Evolutionary conservation across 1,140 invertebrate genomes (phyloP).

Genomic region (Lasaia peninsularis): DNA sequence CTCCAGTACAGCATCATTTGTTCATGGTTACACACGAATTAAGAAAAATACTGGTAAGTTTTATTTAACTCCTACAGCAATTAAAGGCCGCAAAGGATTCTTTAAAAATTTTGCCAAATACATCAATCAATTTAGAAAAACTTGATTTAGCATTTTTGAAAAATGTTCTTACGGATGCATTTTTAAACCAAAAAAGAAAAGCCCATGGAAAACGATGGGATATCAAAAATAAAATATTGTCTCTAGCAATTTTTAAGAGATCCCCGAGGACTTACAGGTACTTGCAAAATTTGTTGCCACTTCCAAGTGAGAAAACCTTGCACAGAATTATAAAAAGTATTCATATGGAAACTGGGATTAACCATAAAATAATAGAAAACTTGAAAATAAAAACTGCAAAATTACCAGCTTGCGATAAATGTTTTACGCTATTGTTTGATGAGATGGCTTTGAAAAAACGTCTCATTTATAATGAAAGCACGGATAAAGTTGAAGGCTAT

Average conservation of each 20-base stretch:
- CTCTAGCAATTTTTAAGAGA: too few species aligned
- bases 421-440: slow-evolving; percentile 31
- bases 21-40: too few species aligned
- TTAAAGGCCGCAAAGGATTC: too few species aligned
- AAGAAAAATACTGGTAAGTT: too few species aligned
- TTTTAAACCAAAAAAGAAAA: background rate
- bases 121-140: too few species aligned
- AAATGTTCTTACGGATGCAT: too few species aligned
- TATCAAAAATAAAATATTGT: background rate
- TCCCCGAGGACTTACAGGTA: too few species aligned
- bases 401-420: slow-evolving; percentile 17
- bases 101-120: too few species aligned
- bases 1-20: too few species aligned
- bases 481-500: slow-evolving; percentile 33
- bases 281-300: too few species aligned
- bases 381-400: slow-evolving; percentile 15
- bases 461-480: slow-evolving; percentile 26
- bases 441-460: slow-evolving; percentile 35
- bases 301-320: slow-evolving; percentile 19
- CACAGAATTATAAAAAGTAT: background rate
- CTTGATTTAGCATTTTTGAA: too few species aligned
- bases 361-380: slow-evolving; percentile 8
- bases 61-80: too few species aligned
- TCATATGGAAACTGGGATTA: slow-evolving; percentile 16
- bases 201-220: background rate